Evolutionary conservation across 2,797 vertebrate species (phyloP).

Genomic region (Pygocentrus nattereri): DNA sequence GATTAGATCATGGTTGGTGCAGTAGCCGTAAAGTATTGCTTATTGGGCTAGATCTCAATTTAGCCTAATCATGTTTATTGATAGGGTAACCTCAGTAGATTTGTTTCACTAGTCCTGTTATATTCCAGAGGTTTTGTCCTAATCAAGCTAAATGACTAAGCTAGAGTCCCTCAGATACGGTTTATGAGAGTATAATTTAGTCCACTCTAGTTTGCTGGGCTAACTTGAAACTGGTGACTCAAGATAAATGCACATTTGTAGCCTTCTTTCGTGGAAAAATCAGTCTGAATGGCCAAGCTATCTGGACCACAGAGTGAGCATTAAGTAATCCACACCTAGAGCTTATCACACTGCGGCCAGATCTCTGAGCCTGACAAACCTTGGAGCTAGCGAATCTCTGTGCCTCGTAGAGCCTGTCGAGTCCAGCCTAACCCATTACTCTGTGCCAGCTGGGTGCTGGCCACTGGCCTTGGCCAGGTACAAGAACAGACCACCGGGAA

Average conservation of each 20-base stretch:
- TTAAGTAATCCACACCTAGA: constrained; percentile 55
- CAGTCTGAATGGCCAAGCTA: constrained; percentile 28
- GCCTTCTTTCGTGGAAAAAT: not conserved
- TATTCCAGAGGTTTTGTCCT: not conserved
- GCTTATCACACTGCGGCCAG: constrained; percentile 73
- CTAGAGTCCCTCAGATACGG: not conserved
- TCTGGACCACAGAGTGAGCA: constrained; percentile 38
- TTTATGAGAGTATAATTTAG: not conserved
- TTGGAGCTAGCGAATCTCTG: constrained; percentile 69
- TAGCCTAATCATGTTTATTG: not conserved
- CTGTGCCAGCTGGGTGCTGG: constrained; percentile 75
- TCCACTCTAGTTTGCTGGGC: not conserved
- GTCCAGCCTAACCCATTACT: constrained; percentile 60
- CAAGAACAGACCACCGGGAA: constrained; percentile 69
- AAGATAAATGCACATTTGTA: not conserved
- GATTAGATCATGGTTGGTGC: not conserved
- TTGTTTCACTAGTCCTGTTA: not conserved
- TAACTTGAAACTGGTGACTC: not conserved
- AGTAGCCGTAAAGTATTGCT: not conserved
- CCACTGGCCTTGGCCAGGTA: constrained; percentile 71
- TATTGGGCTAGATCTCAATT: not conserved
- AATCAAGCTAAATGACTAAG: not conserved
- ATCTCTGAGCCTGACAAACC: constrained; percentile 69
- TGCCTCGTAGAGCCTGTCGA: constrained; percentile 66
- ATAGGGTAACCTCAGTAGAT: not conserved